Evolutionary conservation across 2,113 vertebrate species (phyloP).

Genomic region (Climacteris rufus): DNA sequence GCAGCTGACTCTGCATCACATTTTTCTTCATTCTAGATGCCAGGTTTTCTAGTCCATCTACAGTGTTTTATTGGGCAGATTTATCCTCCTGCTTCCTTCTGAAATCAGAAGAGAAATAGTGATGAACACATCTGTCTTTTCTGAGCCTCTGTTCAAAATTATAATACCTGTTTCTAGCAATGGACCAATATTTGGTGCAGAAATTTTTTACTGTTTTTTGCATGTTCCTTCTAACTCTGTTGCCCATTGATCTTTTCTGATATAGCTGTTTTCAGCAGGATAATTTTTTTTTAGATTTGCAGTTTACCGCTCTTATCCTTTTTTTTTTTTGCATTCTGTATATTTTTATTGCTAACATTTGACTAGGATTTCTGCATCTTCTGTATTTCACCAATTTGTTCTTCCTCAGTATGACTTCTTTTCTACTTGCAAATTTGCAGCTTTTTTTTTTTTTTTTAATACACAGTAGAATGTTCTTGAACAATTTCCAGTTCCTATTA

Average conservation of each 20-base stretch:
- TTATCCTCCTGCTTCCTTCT: neutral
- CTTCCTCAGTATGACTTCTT: neutral
- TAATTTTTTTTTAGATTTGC: accelerated
- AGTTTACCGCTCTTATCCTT: neutral
- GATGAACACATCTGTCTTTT: neutral
- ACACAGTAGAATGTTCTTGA: constrained; percentile 52
- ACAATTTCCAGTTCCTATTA: constrained; percentile 57
- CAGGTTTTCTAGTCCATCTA: neutral
- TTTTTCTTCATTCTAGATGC: constrained; percentile 10
- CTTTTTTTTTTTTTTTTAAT: neutral
- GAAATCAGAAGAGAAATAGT: neutral
- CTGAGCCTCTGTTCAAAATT: neutral
- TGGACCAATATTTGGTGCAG: neutral
- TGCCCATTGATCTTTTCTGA: neutral
- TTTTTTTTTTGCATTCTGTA: neutral
- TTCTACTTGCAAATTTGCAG: neutral
- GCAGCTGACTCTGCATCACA: neutral
- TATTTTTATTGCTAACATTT: neutral
- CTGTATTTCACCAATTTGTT: neutral
- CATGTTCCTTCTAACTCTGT: neutral
- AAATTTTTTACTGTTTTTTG: neutral
- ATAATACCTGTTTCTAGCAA: neutral
- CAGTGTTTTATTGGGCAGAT: neutral
- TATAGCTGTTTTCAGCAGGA: neutral
- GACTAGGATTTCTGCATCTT: neutral